Base-by-base conservation (phyloP, 2,888 invertebrate species). In the Drosophila dives region DNA sequence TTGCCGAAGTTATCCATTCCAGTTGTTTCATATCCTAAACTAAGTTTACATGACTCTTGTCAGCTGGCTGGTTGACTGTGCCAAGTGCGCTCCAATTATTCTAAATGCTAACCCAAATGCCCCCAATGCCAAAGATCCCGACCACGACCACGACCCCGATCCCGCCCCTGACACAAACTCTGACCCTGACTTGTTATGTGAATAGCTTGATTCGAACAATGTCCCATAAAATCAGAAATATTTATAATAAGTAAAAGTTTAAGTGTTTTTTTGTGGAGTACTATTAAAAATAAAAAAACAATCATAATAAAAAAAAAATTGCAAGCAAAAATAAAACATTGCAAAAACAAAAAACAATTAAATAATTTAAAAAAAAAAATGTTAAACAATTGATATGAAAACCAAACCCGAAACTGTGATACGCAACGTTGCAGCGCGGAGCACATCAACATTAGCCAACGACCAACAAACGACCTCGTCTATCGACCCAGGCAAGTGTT, bases 401-500 rank as follows among this genome's bases (percentile, higher is more conserved):
- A 72, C 64, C 64, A 66, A 78, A 79, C 64, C 65, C 69, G 67
- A 61, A 50, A 78, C 60, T 78, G 68, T 68, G 56, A 71, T 65
- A 68, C 68, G 53, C 63, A 68, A 81, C 79, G 81, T 81, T 81
- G 73, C 81, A 81, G 81, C 71, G 67, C 60, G 69, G 81, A 81
- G 51, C 63, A 50, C 40, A 42, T 45, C 54, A 54, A 55, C 64
- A 63, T 62, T 32, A 50, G 6, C 49, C 56, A 56, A 20, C 29
- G 49, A 38, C 36, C 51, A 53, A 69, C 51, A 53, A 69, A 72
- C 55, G 94, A 94, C 77, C 94, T 94, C 71, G 92, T 95, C 83
- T 94, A 93, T 90, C 94, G 94, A 59, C 94, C 96, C 75, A 94
- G 94, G 48, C 94, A 95, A 86, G 95, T 96, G 76, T 95, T 96